Evolutionary conservation across 2,113 vertebrate species (phyloP), one percentile per base, ranked within the genome.

Genomic region (Centrocercus urophasianus): DNA sequence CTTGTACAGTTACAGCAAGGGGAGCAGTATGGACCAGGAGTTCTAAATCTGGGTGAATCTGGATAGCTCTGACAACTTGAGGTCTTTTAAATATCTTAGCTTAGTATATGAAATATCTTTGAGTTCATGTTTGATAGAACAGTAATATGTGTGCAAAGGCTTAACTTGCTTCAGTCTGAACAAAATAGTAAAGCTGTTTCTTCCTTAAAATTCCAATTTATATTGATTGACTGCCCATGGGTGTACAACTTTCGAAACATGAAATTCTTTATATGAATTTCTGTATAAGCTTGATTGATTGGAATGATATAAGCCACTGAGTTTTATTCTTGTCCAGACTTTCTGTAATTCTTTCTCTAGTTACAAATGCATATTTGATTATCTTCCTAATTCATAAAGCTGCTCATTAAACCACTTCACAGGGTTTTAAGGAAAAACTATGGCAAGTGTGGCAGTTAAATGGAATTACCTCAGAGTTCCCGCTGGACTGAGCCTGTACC

Each of bases 11-110:
- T 67, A 16, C 36, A 56, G 17, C 27, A 66, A 19, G n/a, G n/a
- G 13, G 45, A 4, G 4, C 15, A 2, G 2, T 52, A 45, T 6
- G 24, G 10, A 3, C 11, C n/a, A 3, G 8, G 45, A 9, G 16
- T 69, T 15, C 10, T 27, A 25, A 28, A 11, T 30, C 47, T 71
- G 47, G 17, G 17, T 27, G 52, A 71, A 28, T 71, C 12, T 36
- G 30, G 25, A 38, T 52, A 52, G 47, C 48, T 71, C 34, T 52
- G 25, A 18, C 38, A 36, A 71, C 34, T 7, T 8, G 5, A 27
- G 25, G 11, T 20, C 25, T 38, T 13, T 65, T 56, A 85, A 13
- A 27, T 43, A 52, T 32, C 61, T n/a, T 21, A 34, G 45, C 40
- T 30, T 13, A 71, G 34, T 28, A 40, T 50, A 19, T 13, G 30